phyloP scores from a whole-genome alignment of 1,140 invertebrate species.

The fruit fly (Drosophila melanogaster) region DNA sequence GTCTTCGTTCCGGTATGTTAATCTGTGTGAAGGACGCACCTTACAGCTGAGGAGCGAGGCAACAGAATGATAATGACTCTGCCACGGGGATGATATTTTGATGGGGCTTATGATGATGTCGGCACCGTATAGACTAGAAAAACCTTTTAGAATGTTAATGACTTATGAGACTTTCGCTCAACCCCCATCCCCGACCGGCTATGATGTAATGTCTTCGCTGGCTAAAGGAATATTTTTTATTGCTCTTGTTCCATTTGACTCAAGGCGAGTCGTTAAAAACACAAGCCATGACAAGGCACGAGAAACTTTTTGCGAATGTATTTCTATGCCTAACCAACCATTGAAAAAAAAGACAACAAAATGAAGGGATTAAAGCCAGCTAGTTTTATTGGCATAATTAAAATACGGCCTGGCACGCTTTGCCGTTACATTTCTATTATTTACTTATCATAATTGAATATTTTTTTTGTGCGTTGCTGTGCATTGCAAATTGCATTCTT shows the following conservation, averaged over 20 bases:
- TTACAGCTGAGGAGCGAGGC: slow-evolving; percentile 19
- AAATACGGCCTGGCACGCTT: slow-evolving; percentile 42
- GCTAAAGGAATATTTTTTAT: slow-evolving; percentile 62
- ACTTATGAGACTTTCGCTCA: slow-evolving; percentile 56
- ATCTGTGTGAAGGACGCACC: slow-evolving; percentile 40
- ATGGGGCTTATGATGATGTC: slow-evolving; percentile 28
- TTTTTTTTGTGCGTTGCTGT: slow-evolving; percentile 33
- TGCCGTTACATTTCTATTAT: slow-evolving; percentile 45
- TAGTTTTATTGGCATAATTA: slow-evolving; percentile 54
- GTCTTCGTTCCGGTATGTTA: slow-evolving; percentile 5
- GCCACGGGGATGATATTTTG: slow-evolving; percentile 33
- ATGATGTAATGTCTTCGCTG: slow-evolving; percentile 45
- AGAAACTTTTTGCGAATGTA: slow-evolving; percentile 15
- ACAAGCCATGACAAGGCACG: slow-evolving; percentile 63
- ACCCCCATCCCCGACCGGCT: neutral
- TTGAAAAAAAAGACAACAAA: slow-evolving; percentile 5
- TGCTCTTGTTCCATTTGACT: slow-evolving; percentile 55
- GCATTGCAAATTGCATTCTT: slow-evolving; percentile 55
- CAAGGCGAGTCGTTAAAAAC: slow-evolving; percentile 66
- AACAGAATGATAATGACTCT: slow-evolving; percentile 23
- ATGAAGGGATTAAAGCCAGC: slow-evolving; percentile 27
- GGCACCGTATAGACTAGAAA: slow-evolving; percentile 56
- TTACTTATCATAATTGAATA: slow-evolving; percentile 62
- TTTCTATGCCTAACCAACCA: too few relatives aligned
- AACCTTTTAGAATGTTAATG: slow-evolving; percentile 82